Conservation (phyloP, 2,113 vertebrate genomes). For the Synodontis membranacea region DNA sequence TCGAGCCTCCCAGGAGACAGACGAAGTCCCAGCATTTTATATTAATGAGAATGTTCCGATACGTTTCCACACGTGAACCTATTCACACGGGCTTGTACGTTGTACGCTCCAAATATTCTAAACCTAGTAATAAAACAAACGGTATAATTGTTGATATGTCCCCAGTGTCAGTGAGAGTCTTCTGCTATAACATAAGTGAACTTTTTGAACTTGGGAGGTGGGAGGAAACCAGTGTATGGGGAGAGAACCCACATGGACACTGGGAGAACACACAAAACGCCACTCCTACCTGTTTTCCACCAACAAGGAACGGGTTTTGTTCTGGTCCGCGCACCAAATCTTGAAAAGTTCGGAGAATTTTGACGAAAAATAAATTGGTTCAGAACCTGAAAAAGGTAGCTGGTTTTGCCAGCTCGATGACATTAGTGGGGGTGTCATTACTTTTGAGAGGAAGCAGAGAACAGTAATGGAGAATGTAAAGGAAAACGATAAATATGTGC, state of each 20-base stretch:
- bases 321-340: too few species aligned
- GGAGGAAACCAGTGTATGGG: background rate
- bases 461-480: too few species aligned
- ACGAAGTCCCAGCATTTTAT: background rate
- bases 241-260: background rate
- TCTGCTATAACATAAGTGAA: background rate
- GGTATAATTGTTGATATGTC: background rate
- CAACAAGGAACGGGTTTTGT: too few species aligned
- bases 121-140: background rate
- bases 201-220: background rate
- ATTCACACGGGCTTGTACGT: background rate
- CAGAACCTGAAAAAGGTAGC: too few species aligned
- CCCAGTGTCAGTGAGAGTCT: background rate
- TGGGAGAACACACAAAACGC: background rate
- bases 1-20: background rate
- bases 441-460: too few species aligned
- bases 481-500: too few species aligned
- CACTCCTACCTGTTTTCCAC: too few species aligned
- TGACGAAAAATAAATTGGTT: too few species aligned
- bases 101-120: background rate
- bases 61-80: background rate
- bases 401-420: too few species aligned
- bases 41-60: background rate
- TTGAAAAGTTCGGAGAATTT: too few species aligned
- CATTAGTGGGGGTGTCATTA: too few species aligned